Evolutionary conservation across 2,113 vertebrate species (phyloP).

Genomic region (Vidua chalybeata): DNA sequence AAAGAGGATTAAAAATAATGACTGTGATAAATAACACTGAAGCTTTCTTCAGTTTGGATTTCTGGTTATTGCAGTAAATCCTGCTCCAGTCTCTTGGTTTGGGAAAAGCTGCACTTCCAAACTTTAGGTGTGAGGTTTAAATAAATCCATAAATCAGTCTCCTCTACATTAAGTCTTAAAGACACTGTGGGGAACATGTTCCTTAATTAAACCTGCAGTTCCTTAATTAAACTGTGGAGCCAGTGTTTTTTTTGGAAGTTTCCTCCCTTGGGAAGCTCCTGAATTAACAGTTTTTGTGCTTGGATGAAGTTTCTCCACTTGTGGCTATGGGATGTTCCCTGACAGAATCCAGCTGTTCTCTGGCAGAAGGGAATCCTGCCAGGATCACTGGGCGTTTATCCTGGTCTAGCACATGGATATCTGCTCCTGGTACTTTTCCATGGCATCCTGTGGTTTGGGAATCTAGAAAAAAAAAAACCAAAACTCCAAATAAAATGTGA

Average conservation of each 20-base stretch:
- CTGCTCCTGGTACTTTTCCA: neutral
- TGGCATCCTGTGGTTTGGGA: neutral
- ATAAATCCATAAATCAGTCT: neutral
- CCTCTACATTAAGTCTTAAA: neutral
- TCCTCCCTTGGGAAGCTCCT: neutral
- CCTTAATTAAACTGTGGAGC: neutral
- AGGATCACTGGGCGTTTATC: neutral
- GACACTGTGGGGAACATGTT: rapidly evolving
- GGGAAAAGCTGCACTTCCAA: neutral
- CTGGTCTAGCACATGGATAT: neutral
- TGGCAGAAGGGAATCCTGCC: neutral
- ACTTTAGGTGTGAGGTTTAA: neutral
- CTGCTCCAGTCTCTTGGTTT: neutral
- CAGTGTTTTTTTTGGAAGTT: neutral
- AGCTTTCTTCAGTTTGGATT: neutral
- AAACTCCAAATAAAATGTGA: neutral
- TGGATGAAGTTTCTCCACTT: neutral
- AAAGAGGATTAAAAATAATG: rapidly evolving
- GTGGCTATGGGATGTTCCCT: neutral
- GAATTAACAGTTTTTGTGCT: neutral
- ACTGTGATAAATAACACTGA: neutral
- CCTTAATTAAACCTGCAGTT: neutral
- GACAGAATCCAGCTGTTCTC: neutral
- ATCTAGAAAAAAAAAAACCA: neutral
- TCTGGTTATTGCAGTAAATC: neutral